Evolutionary conservation across 2,797 vertebrate species (phyloP).

Genomic region (Galaxias olidus): DNA sequence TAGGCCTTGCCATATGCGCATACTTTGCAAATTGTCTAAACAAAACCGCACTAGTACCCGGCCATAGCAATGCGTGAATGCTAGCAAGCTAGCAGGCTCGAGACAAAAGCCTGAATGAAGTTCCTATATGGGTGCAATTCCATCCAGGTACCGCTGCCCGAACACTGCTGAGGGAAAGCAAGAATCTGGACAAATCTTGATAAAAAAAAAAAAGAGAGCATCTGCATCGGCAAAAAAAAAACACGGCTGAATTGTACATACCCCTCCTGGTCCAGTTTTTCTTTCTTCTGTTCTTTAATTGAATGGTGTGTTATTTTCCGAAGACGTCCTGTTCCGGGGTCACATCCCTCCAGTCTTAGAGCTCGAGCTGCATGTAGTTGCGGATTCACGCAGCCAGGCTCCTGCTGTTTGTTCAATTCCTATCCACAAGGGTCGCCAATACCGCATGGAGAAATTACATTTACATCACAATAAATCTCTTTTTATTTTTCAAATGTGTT

Average conservation of each 20-base stretch:
- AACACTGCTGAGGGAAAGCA: too few relatives aligned
- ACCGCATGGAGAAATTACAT: too few relatives aligned
- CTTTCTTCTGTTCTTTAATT: slow-evolving; percentile 74
- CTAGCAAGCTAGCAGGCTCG: slow-evolving; percentile 66
- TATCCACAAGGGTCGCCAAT: too few relatives aligned
- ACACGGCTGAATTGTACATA: slow-evolving; percentile 60
- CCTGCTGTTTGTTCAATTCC: slow-evolving; percentile 47
- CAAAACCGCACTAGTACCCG: too few relatives aligned
- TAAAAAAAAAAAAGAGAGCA: too few relatives aligned
- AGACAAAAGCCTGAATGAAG: slow-evolving; percentile 87
- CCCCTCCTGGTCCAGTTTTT: slow-evolving; percentile 84
- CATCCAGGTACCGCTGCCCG: slow-evolving; percentile 70
- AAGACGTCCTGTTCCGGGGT: slow-evolving; percentile 85
- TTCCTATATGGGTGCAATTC: slow-evolving; percentile 71
- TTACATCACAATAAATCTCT: too few relatives aligned
- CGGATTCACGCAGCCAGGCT: slow-evolving; percentile 58
- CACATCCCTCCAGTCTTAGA: slow-evolving; percentile 83
- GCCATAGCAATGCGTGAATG: too few relatives aligned
- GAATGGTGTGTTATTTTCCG: slow-evolving; percentile 79
- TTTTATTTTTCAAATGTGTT: too few relatives aligned
- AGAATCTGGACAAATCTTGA: too few relatives aligned
- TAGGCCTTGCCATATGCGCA: too few relatives aligned
- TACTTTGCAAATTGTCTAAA: slow-evolving; percentile 7
- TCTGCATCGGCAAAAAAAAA: slow-evolving; percentile 9
- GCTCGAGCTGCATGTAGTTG: slow-evolving; percentile 48